Conservation (phyloP, 1,140 invertebrate species). For the Ips nitidus region DNA sequence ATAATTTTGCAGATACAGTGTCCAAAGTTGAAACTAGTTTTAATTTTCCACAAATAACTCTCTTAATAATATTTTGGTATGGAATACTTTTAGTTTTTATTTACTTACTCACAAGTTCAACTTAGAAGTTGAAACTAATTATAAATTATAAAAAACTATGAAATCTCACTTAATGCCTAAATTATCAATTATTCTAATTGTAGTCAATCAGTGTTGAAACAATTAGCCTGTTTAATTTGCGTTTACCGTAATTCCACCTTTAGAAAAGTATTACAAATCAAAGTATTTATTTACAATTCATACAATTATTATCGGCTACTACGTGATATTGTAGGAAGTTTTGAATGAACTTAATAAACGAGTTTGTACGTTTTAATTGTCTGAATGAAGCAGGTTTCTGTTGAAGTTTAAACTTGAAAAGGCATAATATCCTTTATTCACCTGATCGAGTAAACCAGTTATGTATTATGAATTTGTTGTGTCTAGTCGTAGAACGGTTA, state of each 20-base stretch:
- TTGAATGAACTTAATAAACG: conserved; percentile 34
- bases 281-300: conserved; percentile 9
- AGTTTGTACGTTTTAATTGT: conserved; percentile 21
- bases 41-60: too few relatives aligned
- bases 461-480: conserved; percentile 17
- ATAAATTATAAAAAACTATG: not conserved
- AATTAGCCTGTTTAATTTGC: not conserved
- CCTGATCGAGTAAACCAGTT: conserved; percentile 19
- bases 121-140: too few relatives aligned
- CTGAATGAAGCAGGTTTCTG: conserved; percentile 32
- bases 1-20: too few relatives aligned
- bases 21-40: too few relatives aligned
- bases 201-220: not conserved
- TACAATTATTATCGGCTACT: not conserved
- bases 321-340: conserved; percentile 25
- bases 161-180: not conserved
- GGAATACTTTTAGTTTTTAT: too few relatives aligned
- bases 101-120: too few relatives aligned
- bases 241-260: not conserved
- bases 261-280: conserved; percentile 29
- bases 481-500: conserved; percentile 2
- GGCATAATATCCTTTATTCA: conserved; percentile 25
- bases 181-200: not conserved
- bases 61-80: too few relatives aligned
- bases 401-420: conserved; percentile 27